Conservation (phyloP, 1,140 invertebrate genomes). For the Trinorchestia longiramus region DNA sequence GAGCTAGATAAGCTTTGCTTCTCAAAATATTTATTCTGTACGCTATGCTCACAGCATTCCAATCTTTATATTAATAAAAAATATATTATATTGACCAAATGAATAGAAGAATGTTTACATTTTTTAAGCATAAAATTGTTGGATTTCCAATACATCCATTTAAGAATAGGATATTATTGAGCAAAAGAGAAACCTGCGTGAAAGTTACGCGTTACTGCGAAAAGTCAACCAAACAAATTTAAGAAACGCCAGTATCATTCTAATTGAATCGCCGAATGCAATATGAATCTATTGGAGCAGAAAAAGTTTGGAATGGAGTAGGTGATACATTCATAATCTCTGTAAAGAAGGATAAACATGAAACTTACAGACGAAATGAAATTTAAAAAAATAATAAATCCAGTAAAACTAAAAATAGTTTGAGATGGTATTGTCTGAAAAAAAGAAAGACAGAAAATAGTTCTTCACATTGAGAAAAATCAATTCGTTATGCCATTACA, state of each 20-base stretch:
- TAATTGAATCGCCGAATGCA: not conserved
- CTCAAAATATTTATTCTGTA: not conserved
- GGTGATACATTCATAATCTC: too few species aligned
- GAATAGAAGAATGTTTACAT: not conserved
- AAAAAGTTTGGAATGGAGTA: too few species aligned
- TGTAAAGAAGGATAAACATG: too few species aligned
- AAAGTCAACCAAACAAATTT: not conserved
- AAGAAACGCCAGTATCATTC: not conserved
- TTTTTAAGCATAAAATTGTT: not conserved
- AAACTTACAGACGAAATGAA: too few species aligned
- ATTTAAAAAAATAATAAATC: too few species aligned
- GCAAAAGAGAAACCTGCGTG: not conserved
- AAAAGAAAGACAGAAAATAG: too few species aligned
- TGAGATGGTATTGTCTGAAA: too few species aligned
- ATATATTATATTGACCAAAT: not conserved
- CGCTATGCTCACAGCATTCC: not conserved
- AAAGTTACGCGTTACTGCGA: not conserved
- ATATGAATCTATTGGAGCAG: not conserved
- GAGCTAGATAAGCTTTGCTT: not conserved
- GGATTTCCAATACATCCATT: not conserved
- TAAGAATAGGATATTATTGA: not conserved
- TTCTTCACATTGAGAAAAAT: too few species aligned
- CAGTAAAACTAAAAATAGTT: too few species aligned
- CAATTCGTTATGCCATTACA: too few species aligned
- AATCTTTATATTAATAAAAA: not conserved